These are phyloP conservation scores for Cariama cristata DNA, from an alignment of 2,113 vertebrate species.

Conservation along the genomic window DNA sequence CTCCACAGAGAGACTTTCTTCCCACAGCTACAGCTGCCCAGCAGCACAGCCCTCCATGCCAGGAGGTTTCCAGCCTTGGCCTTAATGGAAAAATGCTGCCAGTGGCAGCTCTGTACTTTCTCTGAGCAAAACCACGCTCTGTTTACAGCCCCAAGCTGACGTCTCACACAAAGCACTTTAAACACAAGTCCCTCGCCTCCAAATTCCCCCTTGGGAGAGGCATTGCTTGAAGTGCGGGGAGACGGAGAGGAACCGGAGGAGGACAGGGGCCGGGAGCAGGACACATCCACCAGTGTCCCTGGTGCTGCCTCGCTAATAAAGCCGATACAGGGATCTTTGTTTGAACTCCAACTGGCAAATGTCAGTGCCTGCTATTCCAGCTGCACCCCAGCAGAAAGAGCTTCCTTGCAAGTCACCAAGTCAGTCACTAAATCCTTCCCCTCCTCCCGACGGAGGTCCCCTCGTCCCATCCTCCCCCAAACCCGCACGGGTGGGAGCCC, in stretches of 20 bases:
- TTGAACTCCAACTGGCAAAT: constrained; percentile 1
- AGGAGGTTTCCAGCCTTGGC: constrained; percentile 22
- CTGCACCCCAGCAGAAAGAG: not conserved
- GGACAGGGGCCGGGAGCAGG: not conserved
- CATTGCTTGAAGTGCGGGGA: not conserved
- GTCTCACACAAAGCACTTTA: not conserved
- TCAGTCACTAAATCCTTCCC: not conserved
- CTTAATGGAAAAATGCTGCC: not conserved
- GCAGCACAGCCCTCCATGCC: not conserved
- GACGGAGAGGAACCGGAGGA: not conserved
- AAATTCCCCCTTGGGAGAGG: not conserved
- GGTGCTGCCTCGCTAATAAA: not conserved
- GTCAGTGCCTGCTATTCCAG: not conserved
- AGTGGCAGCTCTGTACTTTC: constrained; percentile 8
- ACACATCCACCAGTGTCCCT: constrained; percentile 7
- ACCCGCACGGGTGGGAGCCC: not conserved
- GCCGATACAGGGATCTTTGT: constrained; percentile 28
- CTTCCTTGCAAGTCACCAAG: not conserved
- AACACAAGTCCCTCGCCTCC: not conserved
- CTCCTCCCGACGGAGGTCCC: rapidly evolving
- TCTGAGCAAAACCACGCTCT: not conserved
- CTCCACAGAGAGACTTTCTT: not conserved
- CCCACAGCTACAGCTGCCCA: not conserved
- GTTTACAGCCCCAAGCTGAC: not conserved
- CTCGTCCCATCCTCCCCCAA: not conserved